phyloP scores from a whole-genome alignment of 2,113 vertebrate genomes.

The Myiagra hebetior region DNA sequence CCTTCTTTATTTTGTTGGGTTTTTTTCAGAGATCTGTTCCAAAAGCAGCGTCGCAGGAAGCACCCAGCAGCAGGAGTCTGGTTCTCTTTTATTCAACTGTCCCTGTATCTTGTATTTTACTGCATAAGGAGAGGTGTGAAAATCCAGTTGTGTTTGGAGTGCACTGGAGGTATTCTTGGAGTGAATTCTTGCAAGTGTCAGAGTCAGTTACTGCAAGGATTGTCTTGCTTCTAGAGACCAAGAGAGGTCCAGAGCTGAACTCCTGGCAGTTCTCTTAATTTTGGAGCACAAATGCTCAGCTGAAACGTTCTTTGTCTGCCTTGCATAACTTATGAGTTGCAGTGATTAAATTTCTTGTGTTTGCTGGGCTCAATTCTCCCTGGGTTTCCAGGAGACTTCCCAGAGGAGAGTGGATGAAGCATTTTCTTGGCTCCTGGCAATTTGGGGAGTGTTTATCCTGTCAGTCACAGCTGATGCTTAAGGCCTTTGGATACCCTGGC shows the following conservation, averaged over 20 bases:
- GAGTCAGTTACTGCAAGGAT: not conserved
- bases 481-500: not conserved
- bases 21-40: not conserved
- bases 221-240: not conserved
- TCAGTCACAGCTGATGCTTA: conserved; percentile 34
- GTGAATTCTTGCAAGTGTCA: not conserved
- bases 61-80: not conserved
- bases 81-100: not conserved
- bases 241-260: not conserved
- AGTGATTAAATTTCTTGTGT: not conserved
- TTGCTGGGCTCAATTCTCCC: not conserved
- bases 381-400: conserved; percentile 7
- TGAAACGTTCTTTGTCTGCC: not conserved
- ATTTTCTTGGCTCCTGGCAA: not conserved
- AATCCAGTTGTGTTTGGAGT: not conserved
- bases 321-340: not conserved
- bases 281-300: not conserved
- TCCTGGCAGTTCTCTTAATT: not conserved
- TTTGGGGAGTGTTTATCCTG: not conserved
- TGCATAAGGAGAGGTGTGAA: not conserved
- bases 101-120: not conserved
- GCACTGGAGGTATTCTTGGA: not conserved
- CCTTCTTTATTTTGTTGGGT: not conserved
- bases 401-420: not conserved
- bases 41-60: not conserved